Percentiles rank a stretch among this genome's conserved stretches.
phyloP scores from a whole-genome alignment of 2,797 vertebrate species.

The Erethizon dorsatum region DNA sequence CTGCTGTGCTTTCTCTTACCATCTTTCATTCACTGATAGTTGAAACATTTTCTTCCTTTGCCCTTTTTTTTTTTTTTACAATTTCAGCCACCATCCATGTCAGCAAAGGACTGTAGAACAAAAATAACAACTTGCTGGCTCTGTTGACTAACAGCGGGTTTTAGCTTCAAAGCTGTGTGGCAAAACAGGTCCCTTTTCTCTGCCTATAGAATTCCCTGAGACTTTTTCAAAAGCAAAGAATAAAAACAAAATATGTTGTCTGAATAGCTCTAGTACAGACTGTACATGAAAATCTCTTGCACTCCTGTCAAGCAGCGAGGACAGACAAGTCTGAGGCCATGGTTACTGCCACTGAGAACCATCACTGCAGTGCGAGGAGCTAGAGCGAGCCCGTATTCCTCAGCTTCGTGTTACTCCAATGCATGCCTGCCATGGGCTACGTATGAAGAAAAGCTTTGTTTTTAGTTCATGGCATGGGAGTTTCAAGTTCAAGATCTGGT shows the following conservation, averaged over 20 bases:
- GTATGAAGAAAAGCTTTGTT: not conserved
- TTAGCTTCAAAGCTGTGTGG: slow-evolving; percentile 66
- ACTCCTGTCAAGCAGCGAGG: not conserved
- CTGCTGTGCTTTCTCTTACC: not conserved
- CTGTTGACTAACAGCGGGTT: slow-evolving; percentile 68
- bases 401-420: not conserved
- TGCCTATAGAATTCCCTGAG: slow-evolving; percentile 59
- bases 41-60: slow-evolving; percentile 14
- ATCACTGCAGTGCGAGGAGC: rapidly evolving
- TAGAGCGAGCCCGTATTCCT: not conserved
- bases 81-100: slow-evolving; percentile 48
- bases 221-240: slow-evolving; percentile 54
- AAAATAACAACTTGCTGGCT: slow-evolving; percentile 65
- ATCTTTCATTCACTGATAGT: slow-evolving; percentile 28
- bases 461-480: not conserved
- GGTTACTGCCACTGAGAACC: not conserved
- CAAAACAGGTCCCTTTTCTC: slow-evolving; percentile 63
- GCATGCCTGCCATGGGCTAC: not conserved
- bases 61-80: not conserved
- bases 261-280: not conserved
- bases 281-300: not conserved
- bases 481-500: not conserved
- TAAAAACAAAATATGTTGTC: slow-evolving; percentile 50
- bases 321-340: not conserved
- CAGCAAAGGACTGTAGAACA: slow-evolving; percentile 63